These are phyloP conservation scores for Caenorhabditis uteleia DNA, from an alignment of 2,888 invertebrate species.

Conservation along the genomic window DNA sequence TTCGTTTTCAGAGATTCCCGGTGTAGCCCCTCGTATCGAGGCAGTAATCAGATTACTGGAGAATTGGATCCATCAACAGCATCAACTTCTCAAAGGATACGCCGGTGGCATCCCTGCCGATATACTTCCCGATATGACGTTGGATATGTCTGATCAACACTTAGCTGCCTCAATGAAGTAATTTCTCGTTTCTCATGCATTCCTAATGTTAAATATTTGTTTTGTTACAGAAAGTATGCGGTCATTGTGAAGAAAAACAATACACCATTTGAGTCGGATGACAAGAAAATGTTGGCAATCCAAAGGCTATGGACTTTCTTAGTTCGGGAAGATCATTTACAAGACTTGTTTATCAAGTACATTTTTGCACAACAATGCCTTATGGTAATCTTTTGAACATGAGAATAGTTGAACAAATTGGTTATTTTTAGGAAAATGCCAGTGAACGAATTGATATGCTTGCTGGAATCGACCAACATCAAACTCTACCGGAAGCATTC, in stretches of 20 bases:
- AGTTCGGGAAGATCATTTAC: constrained; percentile 88
- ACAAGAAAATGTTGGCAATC: constrained; percentile 75
- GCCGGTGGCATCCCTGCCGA: constrained; percentile 64
- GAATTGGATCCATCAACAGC: constrained; percentile 84
- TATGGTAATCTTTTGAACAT: constrained; percentile 20
- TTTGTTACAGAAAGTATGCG: constrained; percentile 44
- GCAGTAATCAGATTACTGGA: constrained; percentile 84
- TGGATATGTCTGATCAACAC: constrained; percentile 48
- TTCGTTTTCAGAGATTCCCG: constrained; percentile 81
- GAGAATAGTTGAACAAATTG: not conserved
- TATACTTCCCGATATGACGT: constrained; percentile 60
- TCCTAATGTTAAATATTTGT: not conserved
- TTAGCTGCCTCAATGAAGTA: constrained; percentile 39
- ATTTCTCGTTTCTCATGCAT: too few relatives aligned
- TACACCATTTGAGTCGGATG: constrained; percentile 85
- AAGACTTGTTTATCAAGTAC: constrained; percentile 91
- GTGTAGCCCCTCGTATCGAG: constrained; percentile 90
- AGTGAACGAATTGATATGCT: constrained; percentile 17
- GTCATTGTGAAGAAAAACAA: constrained; percentile 74
- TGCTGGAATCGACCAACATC: constrained; percentile 20
- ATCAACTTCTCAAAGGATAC: constrained; percentile 38
- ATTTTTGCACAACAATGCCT: constrained; percentile 76
- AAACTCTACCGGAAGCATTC: constrained; percentile 78
- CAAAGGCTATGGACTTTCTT: constrained; percentile 88
- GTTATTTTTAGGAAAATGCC: constrained; percentile 15